Evolutionary conservation across 2,113 vertebrate species (phyloP).

Genomic region (Anser cygnoides): DNA sequence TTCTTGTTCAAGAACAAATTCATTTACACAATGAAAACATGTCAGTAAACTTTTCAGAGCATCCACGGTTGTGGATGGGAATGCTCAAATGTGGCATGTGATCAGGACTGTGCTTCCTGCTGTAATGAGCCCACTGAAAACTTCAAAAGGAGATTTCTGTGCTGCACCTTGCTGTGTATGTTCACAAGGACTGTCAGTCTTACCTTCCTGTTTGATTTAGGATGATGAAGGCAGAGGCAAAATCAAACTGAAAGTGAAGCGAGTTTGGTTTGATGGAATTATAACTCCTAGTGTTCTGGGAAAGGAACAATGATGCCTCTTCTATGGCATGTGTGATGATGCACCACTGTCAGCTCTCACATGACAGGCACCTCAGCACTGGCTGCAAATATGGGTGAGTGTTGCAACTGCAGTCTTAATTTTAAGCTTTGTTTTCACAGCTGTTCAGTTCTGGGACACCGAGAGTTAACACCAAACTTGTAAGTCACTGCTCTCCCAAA

Average conservation of each 20-base stretch:
- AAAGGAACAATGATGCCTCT: neutral
- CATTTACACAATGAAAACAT: neutral
- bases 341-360: neutral
- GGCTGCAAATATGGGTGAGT: neutral
- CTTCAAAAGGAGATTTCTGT: constrained; percentile 11
- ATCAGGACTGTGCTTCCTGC: neutral
- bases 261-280: neutral
- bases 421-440: neutral
- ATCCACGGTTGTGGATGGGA: neutral
- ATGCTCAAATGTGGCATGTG: neutral
- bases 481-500: neutral
- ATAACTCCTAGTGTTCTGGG: neutral
- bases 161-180: neutral
- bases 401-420: neutral
- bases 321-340: neutral
- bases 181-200: neutral
- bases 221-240: constrained; percentile 29
- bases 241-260: neutral
- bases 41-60: neutral
- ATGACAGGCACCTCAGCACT: neutral
- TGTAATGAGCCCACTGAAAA: neutral
- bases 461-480: rapidly evolving
- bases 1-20: neutral
- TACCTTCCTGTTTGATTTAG: neutral
- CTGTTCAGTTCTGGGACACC: neutral